A percentile compares a stretch with the other conserved stretches of the same genome.
phyloP scores from a whole-genome alignment of 1,140 invertebrate genomes.

The Laodelphax striatellus region DNA sequence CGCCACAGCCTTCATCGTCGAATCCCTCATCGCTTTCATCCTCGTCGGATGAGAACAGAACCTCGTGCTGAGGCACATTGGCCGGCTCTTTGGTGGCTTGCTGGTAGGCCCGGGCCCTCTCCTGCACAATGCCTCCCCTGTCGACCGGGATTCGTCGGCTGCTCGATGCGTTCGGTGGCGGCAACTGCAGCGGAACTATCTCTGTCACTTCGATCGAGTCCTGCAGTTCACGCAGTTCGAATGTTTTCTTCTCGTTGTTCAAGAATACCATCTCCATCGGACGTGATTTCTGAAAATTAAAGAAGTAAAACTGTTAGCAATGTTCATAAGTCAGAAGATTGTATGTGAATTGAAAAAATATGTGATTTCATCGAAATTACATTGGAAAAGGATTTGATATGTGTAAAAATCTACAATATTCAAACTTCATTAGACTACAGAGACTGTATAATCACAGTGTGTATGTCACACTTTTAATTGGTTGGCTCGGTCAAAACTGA shows the following conservation, averaged over 20 bases:
- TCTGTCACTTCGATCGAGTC: slow-evolving; percentile 10
- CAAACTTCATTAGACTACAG: too few species aligned
- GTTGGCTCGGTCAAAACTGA: too few species aligned
- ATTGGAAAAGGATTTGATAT: too few species aligned
- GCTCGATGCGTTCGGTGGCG: background rate
- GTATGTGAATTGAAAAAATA: too few species aligned
- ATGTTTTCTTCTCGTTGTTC: slow-evolving; percentile 9
- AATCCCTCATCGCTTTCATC: slow-evolving; percentile 13
- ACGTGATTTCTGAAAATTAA: slow-evolving; percentile 11
- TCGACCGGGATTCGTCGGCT: background rate
- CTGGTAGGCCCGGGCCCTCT: background rate
- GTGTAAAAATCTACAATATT: too few species aligned
- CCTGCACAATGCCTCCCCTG: background rate
- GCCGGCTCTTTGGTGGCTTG: background rate
- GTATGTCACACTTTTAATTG: too few species aligned
- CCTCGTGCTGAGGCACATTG: background rate
- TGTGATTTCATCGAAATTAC: too few species aligned
- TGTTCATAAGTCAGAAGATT: too few species aligned
- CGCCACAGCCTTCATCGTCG: slow-evolving; percentile 11
- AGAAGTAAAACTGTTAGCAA: background rate
- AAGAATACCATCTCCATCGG: slow-evolving; percentile 19
- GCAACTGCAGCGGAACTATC: slow-evolving; percentile 8
- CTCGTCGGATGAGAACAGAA: slow-evolving; percentile 6
- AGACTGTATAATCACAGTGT: too few species aligned
- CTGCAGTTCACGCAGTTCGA: slow-evolving; percentile 10